phyloP scores from a whole-genome alignment of 2,797 vertebrate species.

The Acanthurus leucopareius region DNA sequence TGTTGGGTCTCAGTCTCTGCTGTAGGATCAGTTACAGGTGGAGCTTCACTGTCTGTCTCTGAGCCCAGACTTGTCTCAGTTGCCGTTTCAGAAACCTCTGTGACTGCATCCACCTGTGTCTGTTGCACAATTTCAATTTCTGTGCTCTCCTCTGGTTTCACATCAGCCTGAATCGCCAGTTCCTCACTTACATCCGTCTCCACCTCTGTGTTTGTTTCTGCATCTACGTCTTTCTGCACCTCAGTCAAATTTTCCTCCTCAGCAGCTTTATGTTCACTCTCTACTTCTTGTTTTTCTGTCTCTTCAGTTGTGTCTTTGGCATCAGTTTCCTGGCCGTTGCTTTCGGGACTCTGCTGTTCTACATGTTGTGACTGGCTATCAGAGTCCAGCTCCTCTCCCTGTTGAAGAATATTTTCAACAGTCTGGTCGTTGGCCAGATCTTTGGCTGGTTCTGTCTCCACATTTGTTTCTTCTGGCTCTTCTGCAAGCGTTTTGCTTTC shows the following conservation, averaged over 20 bases:
- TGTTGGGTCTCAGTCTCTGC: conserved; percentile 30
- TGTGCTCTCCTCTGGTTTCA: conserved; percentile 34
- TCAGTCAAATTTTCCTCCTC: conserved; percentile 33
- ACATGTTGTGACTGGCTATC: conserved; percentile 7
- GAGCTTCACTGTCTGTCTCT: conserved; percentile 27
- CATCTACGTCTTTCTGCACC: conserved; percentile 7
- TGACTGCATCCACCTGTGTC: conserved; percentile 12
- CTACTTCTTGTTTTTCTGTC: conserved; percentile 20
- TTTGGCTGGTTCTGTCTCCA: conserved; percentile 9
- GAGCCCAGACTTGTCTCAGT: conserved; percentile 18
- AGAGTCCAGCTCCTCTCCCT: conserved; percentile 18
- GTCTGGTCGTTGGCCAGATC: conserved; percentile 12
- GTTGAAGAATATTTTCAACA: conserved; percentile 24
- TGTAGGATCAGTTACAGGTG: neutral
- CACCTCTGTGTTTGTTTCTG: conserved; percentile 5
- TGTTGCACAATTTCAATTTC: conserved; percentile 48
- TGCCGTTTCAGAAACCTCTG: conserved; percentile 21
- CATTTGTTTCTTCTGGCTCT: conserved; percentile 30
- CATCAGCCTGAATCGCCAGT: conserved; percentile 19
- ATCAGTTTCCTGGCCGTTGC: conserved; percentile 39
- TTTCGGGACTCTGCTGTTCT: conserved; percentile 25
- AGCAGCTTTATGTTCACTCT: conserved; percentile 12
- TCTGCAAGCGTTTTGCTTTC: conserved; percentile 11
- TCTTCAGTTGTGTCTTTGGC: conserved; percentile 28
- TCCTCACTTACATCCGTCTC: conserved; percentile 33